Evolutionary conservation across 2,888 invertebrate species (phyloP), one percentile per base, ranked within the genome.

Genomic region (Erebia aethiops): DNA sequence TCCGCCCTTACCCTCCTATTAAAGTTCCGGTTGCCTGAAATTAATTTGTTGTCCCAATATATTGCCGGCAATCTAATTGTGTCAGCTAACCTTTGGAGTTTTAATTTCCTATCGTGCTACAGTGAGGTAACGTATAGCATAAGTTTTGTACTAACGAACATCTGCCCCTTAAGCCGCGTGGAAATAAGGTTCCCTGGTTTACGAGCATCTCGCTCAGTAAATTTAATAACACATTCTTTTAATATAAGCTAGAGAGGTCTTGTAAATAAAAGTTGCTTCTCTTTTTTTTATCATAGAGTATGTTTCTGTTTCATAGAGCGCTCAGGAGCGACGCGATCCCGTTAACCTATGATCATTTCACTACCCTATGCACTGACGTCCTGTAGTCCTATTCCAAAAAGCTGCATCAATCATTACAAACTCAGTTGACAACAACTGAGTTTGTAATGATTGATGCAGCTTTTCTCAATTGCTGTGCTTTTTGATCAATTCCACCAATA

Each of bases 11-110:
- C 75, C 73, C 73, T 72, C 67, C 70, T 70, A 69, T 71, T 72
- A 69, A 60, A 72, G 72, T 69, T 70, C 71, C 78, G 80, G 78
- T 80, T 79, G 79, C 82, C 78, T 77, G 80, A 82, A 86, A 87
- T 84, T 84, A 86, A 84, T 87, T 87, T 85, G 80, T 84, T 82
- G 84, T 81, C 78, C 80, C 80, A 81, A 84, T 80, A 80, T 80
- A 81, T 79, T 75, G 80, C 80, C 78, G 75, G 80, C 87, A 88
- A 89, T 80, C 80, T 82, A 83, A 87, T 89, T 87, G 85, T 87
- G 82, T 84, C 81, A 80, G 72, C 80, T 77, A 80, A 80, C 81
- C 80, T 83, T 82, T 81, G 76, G 79, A 74, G 79, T 76, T 76
- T 77, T 77, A 76, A 76, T 74, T 79, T 78, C 76, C 77, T 70